Evolutionary conservation across 2,888 invertebrate genomes (phyloP), one percentile per base, ranked within the genome.

Genomic region (Metalampra italica): DNA sequence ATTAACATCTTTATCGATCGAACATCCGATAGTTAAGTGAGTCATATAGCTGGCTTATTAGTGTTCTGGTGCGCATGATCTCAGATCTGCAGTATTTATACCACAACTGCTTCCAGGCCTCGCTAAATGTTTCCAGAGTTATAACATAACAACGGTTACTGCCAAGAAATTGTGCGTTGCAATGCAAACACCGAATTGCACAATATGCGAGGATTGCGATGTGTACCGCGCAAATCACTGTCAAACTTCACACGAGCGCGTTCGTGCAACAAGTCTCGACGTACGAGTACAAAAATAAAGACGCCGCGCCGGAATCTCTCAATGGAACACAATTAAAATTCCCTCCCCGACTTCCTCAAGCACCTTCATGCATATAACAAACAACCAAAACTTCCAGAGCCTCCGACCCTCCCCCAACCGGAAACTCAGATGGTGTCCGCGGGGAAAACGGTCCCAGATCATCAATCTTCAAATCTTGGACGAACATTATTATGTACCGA

Each of bases 281-380:
- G 69, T 78, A 75, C 75, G n/a, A n/a, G 69, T 78, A 22, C 22
- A 75, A 78, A 82, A 82, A 82, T 82, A 82, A 82, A 82, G 78
- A 76, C 72, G 70, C 68, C 72, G 70, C 68, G 53, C 62, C 56
- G 71, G 71, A 75, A 78, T 79, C 72, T 79, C 81, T 85, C 80
- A 85, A 84, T 83, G 83, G 79, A 73, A 66, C 64, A 82, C 84
- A 86, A 87, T 88, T 87, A 88, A 86, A 74, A 87, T 86, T 88
- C 85, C 73, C 62, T 72, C 61, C 60, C 63, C 77, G 75, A 67
- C 71, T 71, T 66, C 56, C 53, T 63, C 68, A 73, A 66, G 73
- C 32, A 11, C 69, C 73, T 65, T 60, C 75, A 72, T 77, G 77
- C 78, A 78, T 82, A 74, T 63, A 22, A 3, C 22, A 68, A 64